A percentile compares a stretch with the other conserved stretches of the same genome.
Evolutionary conservation across 2,888 invertebrate genomes (phyloP).

Genomic region (Lepidocyrtinus sp.): DNA sequence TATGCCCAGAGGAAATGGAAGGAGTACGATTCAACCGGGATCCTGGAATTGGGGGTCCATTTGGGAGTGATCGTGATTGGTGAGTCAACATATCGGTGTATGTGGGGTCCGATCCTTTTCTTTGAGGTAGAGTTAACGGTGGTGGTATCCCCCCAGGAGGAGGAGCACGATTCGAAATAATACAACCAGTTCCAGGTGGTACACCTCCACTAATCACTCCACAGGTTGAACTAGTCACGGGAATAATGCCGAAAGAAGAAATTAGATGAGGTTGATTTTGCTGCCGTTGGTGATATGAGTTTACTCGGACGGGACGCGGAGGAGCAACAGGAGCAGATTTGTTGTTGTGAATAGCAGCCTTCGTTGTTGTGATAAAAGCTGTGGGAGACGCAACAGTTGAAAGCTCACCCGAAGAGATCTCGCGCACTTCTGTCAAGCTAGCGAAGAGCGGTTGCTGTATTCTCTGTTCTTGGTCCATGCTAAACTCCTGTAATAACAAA

Average conservation of each 20-base stretch:
- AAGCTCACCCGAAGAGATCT: conserved; percentile 62
- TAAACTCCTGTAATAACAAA: conserved; percentile 80
- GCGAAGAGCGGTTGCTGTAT: conserved; percentile 76
- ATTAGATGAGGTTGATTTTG: conserved; percentile 73
- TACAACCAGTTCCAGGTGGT: conserved; percentile 14
- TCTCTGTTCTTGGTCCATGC: conserved; percentile 78
- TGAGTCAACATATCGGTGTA: conserved; percentile 73
- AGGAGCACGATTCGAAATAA: conserved; percentile 13
- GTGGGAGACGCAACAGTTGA: conserved; percentile 53
- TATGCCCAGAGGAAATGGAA: conserved; percentile 84
- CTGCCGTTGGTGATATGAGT: conserved; percentile 70
- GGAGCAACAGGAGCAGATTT: background rate
- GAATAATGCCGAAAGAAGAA: conserved; percentile 73
- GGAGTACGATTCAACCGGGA: conserved; percentile 81
- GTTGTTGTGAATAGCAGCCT: conserved; percentile 36
- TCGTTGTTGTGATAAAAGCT: conserved; percentile 30
- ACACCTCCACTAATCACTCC: conserved; percentile 24
- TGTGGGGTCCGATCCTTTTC: conserved; percentile 34
- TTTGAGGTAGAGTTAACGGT: conserved; percentile 9
- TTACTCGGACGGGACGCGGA: conserved; percentile 18
- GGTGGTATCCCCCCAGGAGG: conserved; percentile 28
- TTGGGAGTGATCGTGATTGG: conserved; percentile 80
- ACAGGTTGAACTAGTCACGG: conserved; percentile 74
- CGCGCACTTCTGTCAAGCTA: conserved; percentile 67
- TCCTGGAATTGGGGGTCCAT: conserved; percentile 70